Conservation (phyloP, 2,797 vertebrate genomes). For the Otolemur crassicaudatus region DNA sequence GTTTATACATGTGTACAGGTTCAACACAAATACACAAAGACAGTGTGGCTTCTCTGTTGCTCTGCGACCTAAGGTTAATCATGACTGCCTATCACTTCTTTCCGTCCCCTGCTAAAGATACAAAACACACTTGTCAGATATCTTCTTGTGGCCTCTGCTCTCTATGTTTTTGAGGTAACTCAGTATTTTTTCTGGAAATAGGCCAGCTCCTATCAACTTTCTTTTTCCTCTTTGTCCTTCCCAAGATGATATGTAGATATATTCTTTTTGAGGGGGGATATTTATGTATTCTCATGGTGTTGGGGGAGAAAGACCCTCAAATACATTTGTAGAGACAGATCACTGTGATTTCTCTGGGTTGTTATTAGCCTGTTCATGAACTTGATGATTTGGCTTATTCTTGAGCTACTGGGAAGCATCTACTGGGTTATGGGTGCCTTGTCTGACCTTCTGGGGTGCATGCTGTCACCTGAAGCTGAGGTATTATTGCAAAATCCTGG, state of each 20-base stretch:
- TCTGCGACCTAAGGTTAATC: background rate
- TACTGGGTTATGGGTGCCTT: background rate
- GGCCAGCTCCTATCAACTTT: background rate
- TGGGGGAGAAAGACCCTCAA: background rate
- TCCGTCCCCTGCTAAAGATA: no score
- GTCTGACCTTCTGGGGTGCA: background rate
- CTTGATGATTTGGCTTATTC: background rate
- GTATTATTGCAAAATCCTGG: background rate
- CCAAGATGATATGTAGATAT: background rate
- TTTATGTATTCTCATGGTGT: background rate
- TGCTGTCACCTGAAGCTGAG: background rate
- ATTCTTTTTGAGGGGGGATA: background rate
- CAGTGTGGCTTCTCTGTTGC: background rate
- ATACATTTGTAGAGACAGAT: background rate
- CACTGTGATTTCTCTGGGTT: background rate
- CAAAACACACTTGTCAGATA: background rate
- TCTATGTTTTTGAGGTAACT: background rate
- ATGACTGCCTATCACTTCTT: background rate
- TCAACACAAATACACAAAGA: background rate
- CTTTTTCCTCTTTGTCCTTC: background rate
- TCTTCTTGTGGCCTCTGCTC: background rate
- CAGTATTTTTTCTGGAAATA: background rate
- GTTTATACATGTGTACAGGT: background rate
- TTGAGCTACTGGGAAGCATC: background rate
- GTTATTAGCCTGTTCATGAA: background rate